Percentiles rank a stretch among this genome's conserved stretches.
Evolutionary conservation across 2,113 vertebrate genomes (phyloP).

Genomic region (Corythornis madagascariensis): DNA sequence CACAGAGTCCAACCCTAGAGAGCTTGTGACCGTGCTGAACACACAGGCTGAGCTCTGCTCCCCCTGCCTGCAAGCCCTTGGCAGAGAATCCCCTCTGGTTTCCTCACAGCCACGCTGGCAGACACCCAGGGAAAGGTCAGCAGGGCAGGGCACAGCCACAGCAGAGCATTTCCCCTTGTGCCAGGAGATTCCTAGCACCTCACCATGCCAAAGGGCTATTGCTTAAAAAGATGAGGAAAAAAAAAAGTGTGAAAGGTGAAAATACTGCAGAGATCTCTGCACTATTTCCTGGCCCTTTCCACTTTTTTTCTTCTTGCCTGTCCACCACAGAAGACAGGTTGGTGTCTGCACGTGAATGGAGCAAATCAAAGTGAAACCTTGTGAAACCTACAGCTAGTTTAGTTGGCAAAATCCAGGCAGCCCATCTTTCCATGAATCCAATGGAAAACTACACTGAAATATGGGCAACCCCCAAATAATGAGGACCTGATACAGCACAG

Average conservation of each 20-base stretch:
- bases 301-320: neutral
- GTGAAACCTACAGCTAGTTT: neutral
- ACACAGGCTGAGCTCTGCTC: neutral
- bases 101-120: neutral
- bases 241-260: neutral
- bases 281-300: neutral
- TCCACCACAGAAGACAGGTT: neutral
- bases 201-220: neutral
- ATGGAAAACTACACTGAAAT: neutral
- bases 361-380: neutral
- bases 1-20: accelerated
- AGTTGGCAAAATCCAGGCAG: neutral
- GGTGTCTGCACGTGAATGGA: neutral
- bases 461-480: neutral
- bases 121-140: neutral
- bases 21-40: neutral
- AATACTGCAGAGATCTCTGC: neutral
- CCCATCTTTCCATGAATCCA: neutral
- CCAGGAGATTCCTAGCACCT: neutral
- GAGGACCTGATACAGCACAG: neutral
- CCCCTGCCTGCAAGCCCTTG: neutral
- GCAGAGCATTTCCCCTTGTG: neutral
- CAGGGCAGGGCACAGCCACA: neutral
- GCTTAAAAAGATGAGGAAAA: neutral
- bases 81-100: neutral